Conservation (phyloP, 1,140 invertebrate genomes). For the Drosophila willistoni region DNA sequence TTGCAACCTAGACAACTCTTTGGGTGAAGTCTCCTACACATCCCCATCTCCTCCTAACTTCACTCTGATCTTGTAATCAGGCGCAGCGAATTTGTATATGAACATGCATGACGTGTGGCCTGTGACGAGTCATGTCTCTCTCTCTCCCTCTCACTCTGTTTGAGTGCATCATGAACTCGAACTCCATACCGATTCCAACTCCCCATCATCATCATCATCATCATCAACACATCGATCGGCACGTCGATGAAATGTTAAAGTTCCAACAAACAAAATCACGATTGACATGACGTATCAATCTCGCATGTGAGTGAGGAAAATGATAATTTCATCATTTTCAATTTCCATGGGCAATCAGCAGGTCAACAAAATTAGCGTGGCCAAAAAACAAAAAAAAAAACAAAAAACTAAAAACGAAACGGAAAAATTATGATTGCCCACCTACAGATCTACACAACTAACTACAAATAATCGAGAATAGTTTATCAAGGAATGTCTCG, state of each 20-base stretch:
- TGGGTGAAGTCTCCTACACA: constrained; percentile 7
- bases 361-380: constrained; percentile 80
- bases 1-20: background rate
- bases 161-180: constrained; percentile 23
- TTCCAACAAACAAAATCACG: constrained; percentile 81
- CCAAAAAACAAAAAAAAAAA: constrained; percentile 52
- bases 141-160: no score
- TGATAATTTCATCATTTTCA: constrained; percentile 80
- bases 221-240: constrained; percentile 56
- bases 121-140: constrained; percentile 52
- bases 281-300: constrained; percentile 75
- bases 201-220: constrained; percentile 44
- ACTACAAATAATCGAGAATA: constrained; percentile 10
- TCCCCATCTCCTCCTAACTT: constrained; percentile 14
- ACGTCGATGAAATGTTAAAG: constrained; percentile 81
- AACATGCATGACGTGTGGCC: constrained; percentile 79
- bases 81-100: constrained; percentile 80
- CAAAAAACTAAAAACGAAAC: background rate
- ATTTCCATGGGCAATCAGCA: constrained; percentile 80
- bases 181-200: constrained; percentile 16
- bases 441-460: constrained; percentile 7
- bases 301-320: constrained; percentile 70
- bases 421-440: constrained; percentile 11
- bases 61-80: constrained; percentile 73
- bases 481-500: constrained; percentile 5